These are phyloP conservation scores for Eugnorisma glareosa DNA, from an alignment of 2,888 invertebrate species.

Conservation along the genomic window DNA sequence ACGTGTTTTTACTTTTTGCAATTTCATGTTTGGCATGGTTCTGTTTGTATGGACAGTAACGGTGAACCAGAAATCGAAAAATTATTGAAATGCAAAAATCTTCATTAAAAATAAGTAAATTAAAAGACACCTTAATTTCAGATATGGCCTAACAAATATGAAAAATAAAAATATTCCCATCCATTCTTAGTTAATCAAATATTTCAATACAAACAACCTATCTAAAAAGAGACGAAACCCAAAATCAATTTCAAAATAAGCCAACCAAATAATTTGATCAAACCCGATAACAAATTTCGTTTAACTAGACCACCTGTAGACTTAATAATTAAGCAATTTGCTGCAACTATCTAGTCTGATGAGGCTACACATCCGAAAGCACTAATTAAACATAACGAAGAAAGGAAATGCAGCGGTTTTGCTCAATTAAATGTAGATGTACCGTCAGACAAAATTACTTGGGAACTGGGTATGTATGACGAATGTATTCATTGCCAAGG, in stretches of 20 bases:
- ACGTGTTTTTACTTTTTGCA: slow-evolving; percentile 51
- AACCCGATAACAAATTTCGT: slow-evolving; percentile 48
- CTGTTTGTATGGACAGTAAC: slow-evolving; percentile 37
- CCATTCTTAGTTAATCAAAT: neutral
- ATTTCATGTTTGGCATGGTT: slow-evolving; percentile 54
- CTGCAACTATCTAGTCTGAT: slow-evolving; percentile 33
- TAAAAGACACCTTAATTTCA: neutral
- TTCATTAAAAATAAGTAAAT: neutral
- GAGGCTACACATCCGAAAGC: slow-evolving; percentile 60
- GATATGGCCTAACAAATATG: neutral
- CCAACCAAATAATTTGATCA: slow-evolving; percentile 44
- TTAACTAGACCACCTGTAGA: slow-evolving; percentile 55
- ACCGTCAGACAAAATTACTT: slow-evolving; percentile 66
- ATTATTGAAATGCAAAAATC: neutral
- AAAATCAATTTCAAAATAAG: slow-evolving; percentile 50
- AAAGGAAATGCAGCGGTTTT: slow-evolving; percentile 64
- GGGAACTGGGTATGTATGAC: slow-evolving; percentile 71
- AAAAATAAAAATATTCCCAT: neutral
- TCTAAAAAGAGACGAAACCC: slow-evolving; percentile 22
- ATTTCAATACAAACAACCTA: slow-evolving; percentile 1
- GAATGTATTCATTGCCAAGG: slow-evolving; percentile 78
- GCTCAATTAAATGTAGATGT: slow-evolving; percentile 63
- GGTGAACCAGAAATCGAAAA: slow-evolving; percentile 17
- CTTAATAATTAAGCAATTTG: slow-evolving; percentile 59
- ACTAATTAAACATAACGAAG: slow-evolving; percentile 66